phyloP scores from a whole-genome alignment of 2,797 vertebrate species.

The Cyclopterus lumpus region DNA sequence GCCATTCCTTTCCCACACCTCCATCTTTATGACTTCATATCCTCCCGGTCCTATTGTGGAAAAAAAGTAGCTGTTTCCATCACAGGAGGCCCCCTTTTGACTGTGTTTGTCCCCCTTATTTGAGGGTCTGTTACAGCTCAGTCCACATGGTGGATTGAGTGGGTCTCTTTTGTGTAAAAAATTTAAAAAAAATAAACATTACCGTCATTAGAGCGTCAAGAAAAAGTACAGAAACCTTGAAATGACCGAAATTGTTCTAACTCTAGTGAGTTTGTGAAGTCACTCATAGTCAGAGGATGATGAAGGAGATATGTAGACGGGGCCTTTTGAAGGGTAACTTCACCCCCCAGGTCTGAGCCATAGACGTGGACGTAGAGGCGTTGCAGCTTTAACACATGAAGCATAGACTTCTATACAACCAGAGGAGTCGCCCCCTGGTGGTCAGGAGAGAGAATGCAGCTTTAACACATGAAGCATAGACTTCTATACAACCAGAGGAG shows the following conservation, averaged over 20 bases:
- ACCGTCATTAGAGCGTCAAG: neutral
- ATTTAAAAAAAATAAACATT: conserved; percentile 13
- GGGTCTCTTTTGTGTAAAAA: conserved; percentile 1
- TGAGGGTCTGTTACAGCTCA: conserved; percentile 19
- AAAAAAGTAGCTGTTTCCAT: conserved; percentile 58
- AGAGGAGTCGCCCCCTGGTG: too few species aligned
- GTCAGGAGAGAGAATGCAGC: too few species aligned
- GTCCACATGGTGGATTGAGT: neutral
- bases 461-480: too few species aligned
- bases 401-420: too few species aligned
- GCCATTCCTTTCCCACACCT: conserved; percentile 65
- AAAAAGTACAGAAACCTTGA: neutral
- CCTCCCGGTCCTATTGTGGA: conserved; percentile 66
- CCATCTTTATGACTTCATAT: conserved; percentile 71
- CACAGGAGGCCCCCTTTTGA: conserved; percentile 61
- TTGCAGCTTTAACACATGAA: too few species aligned
- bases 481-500: too few species aligned
- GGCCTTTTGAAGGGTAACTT: too few species aligned
- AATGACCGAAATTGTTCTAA: neutral
- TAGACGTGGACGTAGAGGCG: too few species aligned
- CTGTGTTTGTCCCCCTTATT: conserved; percentile 47
- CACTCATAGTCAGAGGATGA: neutral
- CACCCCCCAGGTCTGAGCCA: too few species aligned
- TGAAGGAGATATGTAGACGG: conserved; percentile 1
- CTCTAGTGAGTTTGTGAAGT: neutral